Conservation (phyloP, 2,113 vertebrate species). For the Artemisiospiza belli region DNA sequence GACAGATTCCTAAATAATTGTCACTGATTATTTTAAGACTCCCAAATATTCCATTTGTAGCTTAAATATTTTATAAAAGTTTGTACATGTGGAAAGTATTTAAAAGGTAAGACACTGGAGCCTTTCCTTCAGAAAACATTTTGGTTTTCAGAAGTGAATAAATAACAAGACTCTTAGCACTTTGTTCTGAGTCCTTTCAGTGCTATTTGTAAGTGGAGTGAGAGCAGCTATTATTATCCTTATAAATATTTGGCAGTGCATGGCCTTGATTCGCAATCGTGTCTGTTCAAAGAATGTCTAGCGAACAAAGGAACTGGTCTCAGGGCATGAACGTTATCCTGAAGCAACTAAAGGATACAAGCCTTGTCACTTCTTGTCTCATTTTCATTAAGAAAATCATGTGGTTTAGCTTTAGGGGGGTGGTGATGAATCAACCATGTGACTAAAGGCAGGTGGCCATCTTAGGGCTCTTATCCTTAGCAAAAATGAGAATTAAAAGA, state of each 20-base stretch:
- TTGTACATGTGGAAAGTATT: background rate
- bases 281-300: constrained; percentile 45
- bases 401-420: constrained; percentile 54
- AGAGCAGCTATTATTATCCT: constrained; percentile 15
- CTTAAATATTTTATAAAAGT: background rate
- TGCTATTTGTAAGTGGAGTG: background rate
- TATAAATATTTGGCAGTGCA: constrained; percentile 64
- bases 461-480: constrained; percentile 27
- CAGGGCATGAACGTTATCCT: constrained; percentile 39
- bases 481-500: constrained; percentile 36
- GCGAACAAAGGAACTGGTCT: constrained; percentile 46
- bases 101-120: background rate
- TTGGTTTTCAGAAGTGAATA: background rate
- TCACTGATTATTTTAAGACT: background rate
- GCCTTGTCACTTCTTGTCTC: constrained; percentile 66
- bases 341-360: constrained; percentile 35
- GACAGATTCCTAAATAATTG: background rate
- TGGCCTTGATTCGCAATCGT: constrained; percentile 12
- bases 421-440: constrained; percentile 2
- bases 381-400: constrained; percentile 57
- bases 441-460: constrained; percentile 52
- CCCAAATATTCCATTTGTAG: background rate
- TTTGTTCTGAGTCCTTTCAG: background rate
- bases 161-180: background rate
- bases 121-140: background rate